Evolutionary conservation across 1,140 invertebrate genomes (phyloP).

Genomic region (Belonocnema kinseyi): DNA sequence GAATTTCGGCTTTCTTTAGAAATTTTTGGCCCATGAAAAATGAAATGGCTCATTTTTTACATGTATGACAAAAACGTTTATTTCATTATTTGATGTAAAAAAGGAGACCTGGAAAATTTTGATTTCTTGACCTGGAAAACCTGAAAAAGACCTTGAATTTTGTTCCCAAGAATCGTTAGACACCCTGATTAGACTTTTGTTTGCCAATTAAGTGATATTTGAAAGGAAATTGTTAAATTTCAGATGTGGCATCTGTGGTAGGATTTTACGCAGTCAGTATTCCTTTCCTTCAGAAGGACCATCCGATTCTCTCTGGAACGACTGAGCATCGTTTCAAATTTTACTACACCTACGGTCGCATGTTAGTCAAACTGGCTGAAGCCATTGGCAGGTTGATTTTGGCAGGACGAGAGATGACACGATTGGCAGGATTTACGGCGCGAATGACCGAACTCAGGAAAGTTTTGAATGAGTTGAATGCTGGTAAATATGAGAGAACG

Average conservation of each 20-base stretch:
- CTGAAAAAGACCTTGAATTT: too few relatives aligned
- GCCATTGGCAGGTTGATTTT: constrained; percentile 95
- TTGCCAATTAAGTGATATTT: background rate
- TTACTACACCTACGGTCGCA: constrained; percentile 97
- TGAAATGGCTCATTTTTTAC: too few relatives aligned
- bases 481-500: constrained; percentile 90
- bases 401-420: constrained; percentile 94
- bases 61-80: too few relatives aligned
- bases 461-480: constrained; percentile 91
- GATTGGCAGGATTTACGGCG: constrained; percentile 94
- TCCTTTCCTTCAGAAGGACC: constrained; percentile 89
- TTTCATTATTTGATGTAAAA: too few relatives aligned
- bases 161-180: too few relatives aligned
- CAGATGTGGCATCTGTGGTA: constrained; percentile 95
- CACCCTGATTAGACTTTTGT: too few relatives aligned
- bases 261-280: constrained; percentile 97
- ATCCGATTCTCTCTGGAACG: constrained; percentile 78
- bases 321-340: constrained; percentile 79
- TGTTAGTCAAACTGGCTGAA: constrained; percentile 97
- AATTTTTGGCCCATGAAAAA: too few relatives aligned
- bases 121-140: too few relatives aligned
- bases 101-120: too few relatives aligned
- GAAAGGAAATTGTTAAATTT: constrained; percentile 53
- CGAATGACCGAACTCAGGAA: constrained; percentile 92
- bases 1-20: too few relatives aligned